These are phyloP conservation scores for Ellobium chinense DNA, from an alignment of 2,888 invertebrate species.

Conservation along the genomic window DNA sequence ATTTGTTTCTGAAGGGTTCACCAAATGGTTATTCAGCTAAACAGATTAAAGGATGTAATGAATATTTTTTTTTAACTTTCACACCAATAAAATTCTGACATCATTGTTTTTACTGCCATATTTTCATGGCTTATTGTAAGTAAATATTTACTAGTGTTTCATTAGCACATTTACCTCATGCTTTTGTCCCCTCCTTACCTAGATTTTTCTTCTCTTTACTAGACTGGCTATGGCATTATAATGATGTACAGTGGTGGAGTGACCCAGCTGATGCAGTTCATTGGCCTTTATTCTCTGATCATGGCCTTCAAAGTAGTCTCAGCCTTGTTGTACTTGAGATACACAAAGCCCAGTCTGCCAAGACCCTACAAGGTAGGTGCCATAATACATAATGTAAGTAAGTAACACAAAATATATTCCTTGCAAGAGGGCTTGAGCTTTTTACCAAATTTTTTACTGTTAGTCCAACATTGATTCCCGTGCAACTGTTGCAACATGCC, in stretches of 20 bases:
- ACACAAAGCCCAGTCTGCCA: constrained; percentile 47
- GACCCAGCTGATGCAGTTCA: constrained; percentile 46
- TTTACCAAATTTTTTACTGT: too few relatives aligned
- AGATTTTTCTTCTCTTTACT: constrained; percentile 13
- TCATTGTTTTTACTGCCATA: not conserved
- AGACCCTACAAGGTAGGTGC: constrained; percentile 57
- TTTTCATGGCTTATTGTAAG: too few relatives aligned
- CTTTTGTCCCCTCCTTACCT: too few relatives aligned
- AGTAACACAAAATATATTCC: too few relatives aligned
- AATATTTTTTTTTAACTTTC: not conserved
- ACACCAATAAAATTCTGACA: not conserved
- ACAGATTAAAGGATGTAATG: too few relatives aligned
- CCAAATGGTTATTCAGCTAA: too few relatives aligned
- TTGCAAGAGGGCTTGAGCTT: too few relatives aligned
- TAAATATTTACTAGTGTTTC: too few relatives aligned
- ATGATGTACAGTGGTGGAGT: constrained; percentile 49
- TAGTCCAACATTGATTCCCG: too few relatives aligned
- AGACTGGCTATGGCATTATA: constrained; percentile 40
- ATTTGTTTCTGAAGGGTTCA: too few relatives aligned
- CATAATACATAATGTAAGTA: not conserved
- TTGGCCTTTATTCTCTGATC: constrained; percentile 49
- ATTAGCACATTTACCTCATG: too few relatives aligned
- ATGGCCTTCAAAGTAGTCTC: constrained; percentile 48
- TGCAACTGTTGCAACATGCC: too few relatives aligned
- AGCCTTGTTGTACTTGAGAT: constrained; percentile 53